A percentile compares a stretch with the other conserved stretches of the same genome.
Evolutionary conservation across 2,113 vertebrate species (phyloP).

Genomic region (Psilopsiagon aurifrons): DNA sequence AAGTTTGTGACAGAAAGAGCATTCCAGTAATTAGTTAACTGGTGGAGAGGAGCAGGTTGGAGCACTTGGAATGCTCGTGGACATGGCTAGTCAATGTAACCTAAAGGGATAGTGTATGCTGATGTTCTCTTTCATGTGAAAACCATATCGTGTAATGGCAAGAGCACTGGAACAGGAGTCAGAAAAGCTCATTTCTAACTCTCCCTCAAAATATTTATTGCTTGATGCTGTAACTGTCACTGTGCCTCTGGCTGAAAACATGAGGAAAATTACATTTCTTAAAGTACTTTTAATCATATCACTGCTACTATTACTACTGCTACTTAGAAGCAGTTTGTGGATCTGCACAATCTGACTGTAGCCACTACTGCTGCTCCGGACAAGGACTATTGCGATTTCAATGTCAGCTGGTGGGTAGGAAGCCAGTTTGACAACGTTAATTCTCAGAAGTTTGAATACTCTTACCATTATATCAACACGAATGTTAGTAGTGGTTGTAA

Average conservation of each 20-base stretch:
- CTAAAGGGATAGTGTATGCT: not conserved
- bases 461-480: not conserved
- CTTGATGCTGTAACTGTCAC: not conserved
- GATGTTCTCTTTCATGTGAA: not conserved
- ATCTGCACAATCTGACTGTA: not conserved
- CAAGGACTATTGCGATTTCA: not conserved
- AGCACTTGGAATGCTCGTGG: not conserved
- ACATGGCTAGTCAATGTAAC: not conserved
- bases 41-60: not conserved
- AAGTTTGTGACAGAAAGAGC: not conserved
- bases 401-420: not conserved
- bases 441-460: slow-evolving; percentile 14
- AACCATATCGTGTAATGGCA: not conserved
- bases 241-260: not conserved
- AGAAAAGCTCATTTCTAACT: not conserved
- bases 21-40: not conserved
- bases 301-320: not conserved
- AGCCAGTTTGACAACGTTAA: not conserved
- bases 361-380: not conserved
- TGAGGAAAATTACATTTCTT: not conserved
- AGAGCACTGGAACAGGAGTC: not conserved
- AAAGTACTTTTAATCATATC: not conserved
- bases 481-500: not conserved
- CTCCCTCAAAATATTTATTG: not conserved
- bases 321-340: not conserved